Evolutionary conservation across 2,113 vertebrate species (phyloP), one percentile per base, ranked within the genome.

Genomic region (Pheucticus melanocephalus): DNA sequence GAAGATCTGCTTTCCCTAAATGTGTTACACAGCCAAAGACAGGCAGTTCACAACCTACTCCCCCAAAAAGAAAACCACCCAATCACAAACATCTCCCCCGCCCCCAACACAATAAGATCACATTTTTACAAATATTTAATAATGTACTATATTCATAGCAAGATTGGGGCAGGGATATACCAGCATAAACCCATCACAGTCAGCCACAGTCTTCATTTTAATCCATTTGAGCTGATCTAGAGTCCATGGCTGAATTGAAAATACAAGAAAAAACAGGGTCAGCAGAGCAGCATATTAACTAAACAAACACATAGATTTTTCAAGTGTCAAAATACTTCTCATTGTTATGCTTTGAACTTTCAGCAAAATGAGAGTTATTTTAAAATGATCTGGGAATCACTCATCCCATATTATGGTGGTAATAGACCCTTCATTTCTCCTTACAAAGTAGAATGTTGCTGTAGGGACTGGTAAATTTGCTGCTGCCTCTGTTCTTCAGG

Each of bases 341-440:
- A 0, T 57, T 88, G 45, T 78, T 92, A 75, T 61, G 33, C 42
- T 94, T 82, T 88, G 64, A 86, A 61, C 28, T 82, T 86, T 68
- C 54, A 80, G 68, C 28, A 94, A 84, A 97, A 68, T 33, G 6
- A 0, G 7, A 75, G 57, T 82, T 93, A 83, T 71, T 94, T 95
- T 86, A 80, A 88, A 94, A 81, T 61, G 2, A 76, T 80, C 77
- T 93, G 70, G 56, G 68, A 90, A 72, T 88, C 70, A 78, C 25
- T 95, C 57, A 79, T 82, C 27, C 64, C 18, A 6, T 70, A 50
- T 69, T 76, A 71, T 12, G 6, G 45, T 66, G 50, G 35, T 82
- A 93, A 95, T 16, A 87, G 81, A 92, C 60, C 37, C 27, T 64
- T 94, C 56, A 79, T 94, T 86, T 87, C 51, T 89, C 20, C 66